phyloP scores from a whole-genome alignment of 1,140 invertebrate genomes.

The Phymorhynchus buccinoides region DNA sequence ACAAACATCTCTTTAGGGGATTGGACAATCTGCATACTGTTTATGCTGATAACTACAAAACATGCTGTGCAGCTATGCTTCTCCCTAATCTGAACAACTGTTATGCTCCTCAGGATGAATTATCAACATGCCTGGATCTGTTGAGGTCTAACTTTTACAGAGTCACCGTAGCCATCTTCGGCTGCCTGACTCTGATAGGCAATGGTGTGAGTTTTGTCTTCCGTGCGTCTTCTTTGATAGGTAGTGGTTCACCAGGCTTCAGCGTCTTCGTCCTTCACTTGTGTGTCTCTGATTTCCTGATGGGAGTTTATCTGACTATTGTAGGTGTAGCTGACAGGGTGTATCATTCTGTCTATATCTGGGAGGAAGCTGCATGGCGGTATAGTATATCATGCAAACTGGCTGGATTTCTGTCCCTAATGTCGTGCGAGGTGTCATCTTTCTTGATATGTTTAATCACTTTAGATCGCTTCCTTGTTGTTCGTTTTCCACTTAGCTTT shows the following conservation, averaged over 20 bases:
- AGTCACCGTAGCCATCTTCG: constrained; percentile 46
- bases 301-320: constrained; percentile 64
- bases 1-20: constrained; percentile 39
- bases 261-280: constrained; percentile 53
- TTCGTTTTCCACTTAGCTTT: constrained; percentile 59
- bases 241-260: constrained; percentile 42
- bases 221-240: constrained; percentile 5
- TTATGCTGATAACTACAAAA: constrained; percentile 40
- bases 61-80: constrained; percentile 46
- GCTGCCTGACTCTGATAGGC: constrained; percentile 41
- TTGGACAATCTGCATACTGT: constrained; percentile 37
- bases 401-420: constrained; percentile 58
- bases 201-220: constrained; percentile 47
- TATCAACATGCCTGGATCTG: constrained; percentile 52
- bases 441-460: too few relatives aligned
- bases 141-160: constrained; percentile 39
- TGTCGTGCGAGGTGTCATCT: constrained; percentile 42
- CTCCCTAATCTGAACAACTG: constrained; percentile 40
- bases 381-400: constrained; percentile 50
- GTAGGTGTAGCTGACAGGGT: constrained; percentile 57
- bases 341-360: constrained; percentile 55
- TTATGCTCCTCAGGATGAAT: constrained; percentile 37
- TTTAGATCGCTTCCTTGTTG: constrained; percentile 32
- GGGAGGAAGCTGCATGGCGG: constrained; percentile 53
- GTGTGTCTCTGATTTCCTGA: constrained; percentile 57